Conservation (phyloP, 1,140 invertebrate genomes). For the Nylanderia fulva region DNA sequence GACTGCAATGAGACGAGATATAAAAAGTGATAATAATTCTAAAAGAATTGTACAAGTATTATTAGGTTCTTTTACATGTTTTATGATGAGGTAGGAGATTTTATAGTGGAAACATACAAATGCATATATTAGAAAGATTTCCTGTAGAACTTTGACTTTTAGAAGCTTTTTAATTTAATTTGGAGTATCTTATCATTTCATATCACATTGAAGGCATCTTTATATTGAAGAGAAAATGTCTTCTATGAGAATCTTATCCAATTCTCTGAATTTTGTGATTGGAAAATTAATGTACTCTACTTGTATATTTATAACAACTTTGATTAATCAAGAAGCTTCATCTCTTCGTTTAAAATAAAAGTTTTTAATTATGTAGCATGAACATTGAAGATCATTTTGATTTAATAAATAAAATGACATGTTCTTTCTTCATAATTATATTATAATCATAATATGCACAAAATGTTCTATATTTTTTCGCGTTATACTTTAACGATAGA, state of each 20-base stretch:
- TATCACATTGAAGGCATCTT: not conserved
- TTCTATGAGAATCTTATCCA: not conserved
- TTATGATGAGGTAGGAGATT: not conserved
- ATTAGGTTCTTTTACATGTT: not conserved
- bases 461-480: not conserved
- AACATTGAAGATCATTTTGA: too few species aligned
- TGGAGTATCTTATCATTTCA: not conserved
- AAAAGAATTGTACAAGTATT: not conserved
- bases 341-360: not conserved
- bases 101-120: not conserved
- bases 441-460: not conserved
- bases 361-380: too few species aligned
- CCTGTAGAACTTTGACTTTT: not conserved
- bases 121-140: too few species aligned
- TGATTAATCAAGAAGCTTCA: not conserved
- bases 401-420: not conserved
- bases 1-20: not conserved
- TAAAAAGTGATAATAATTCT: conserved; percentile 8
- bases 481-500: not conserved
- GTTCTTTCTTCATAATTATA: not conserved
- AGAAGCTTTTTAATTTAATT: not conserved
- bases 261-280: not conserved
- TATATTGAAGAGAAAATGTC: not conserved
- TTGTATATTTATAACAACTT: not conserved
- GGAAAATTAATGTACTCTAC: not conserved